Evolutionary conservation across 1,140 invertebrate genomes (phyloP), one percentile per base, ranked within the genome.

Genomic region (Brachionus koreanus): DNA sequence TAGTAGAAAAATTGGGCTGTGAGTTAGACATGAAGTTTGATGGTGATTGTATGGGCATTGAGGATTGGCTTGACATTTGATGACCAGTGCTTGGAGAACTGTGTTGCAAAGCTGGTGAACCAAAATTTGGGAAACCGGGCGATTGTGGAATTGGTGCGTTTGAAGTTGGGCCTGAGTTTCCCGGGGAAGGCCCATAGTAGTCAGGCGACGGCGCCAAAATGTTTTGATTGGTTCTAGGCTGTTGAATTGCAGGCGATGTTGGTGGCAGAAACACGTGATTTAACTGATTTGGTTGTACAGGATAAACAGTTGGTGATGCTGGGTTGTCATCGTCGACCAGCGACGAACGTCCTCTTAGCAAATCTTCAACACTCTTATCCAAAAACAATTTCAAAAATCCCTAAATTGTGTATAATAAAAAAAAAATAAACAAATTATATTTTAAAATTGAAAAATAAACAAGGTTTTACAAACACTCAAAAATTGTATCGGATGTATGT

Each of bases 101-200:
- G 23, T 79, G 76, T 9, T 49, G 61, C 1, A 79, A 10, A 25
- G 76, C 76, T 10, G 76, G 76, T 42, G 76, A 79, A 6, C 76
- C 76, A 42, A 79, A 79, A n/a, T 79, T 79, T 19, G 76, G 7
- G 33, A 79, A 79, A 6, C 76, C 61, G 23, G 76, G 76, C 25
- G 76, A 79, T 42, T 79, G 74, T 1, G 74, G 49, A 43, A 65
- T 23, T 0, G 76, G 3, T 9, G 39, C 3, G 57, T 79, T 79
- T 0, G 76, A 79, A 13, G 33, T 37, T 5, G 49, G 76, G 5
- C 13, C 76, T 12, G 76, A 39, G 10, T 39, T 37, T 16, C 29
- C 49, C 12, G 76, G 76, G 0, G 76, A 79, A 19, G 52, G 76
- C 16, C 23, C 76, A 33, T 35, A 77, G n/a, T 77, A 79, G 5